These are phyloP conservation scores for Nymphalis urticae DNA, from an alignment of 2,888 invertebrate species.

Conservation along the genomic window DNA sequence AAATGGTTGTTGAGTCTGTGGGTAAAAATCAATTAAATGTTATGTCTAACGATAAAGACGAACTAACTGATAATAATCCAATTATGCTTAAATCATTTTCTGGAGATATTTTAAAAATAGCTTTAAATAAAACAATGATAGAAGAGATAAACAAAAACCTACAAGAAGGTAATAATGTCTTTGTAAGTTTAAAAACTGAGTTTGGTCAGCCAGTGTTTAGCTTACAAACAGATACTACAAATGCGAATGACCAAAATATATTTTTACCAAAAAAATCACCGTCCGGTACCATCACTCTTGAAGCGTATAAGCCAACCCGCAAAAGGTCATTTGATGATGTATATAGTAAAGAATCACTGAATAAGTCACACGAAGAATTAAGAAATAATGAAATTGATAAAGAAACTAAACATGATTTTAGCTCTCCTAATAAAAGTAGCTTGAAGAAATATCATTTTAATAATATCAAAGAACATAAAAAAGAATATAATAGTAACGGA, in stretches of 20 bases:
- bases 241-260: constrained; percentile 2
- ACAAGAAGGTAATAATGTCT: constrained; percentile 41
- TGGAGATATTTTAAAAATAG: constrained; percentile 46
- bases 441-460: background rate
- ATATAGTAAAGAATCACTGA: background rate
- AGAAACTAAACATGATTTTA: background rate
- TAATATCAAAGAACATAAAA: constrained; percentile 8
- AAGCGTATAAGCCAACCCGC: background rate
- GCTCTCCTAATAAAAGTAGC: background rate
- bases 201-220: constrained; percentile 44
- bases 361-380: background rate
- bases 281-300: constrained; percentile 25
- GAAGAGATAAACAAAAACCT: constrained; percentile 48
- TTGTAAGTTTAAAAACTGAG: constrained; percentile 41
- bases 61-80: constrained; percentile 34
- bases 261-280: constrained; percentile 30
- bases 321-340: constrained; percentile 8
- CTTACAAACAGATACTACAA: constrained; percentile 1
- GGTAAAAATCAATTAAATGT: constrained; percentile 1
- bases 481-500: constrained; percentile 6
- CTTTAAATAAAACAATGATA: constrained; percentile 50
- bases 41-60: constrained; percentile 32
- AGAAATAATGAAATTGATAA: background rate
- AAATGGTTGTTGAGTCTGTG: constrained; percentile 24
- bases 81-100: constrained; percentile 47